Conservation (phyloP, 2,888 invertebrate genomes). For the Ischnus inquisitorius region DNA sequence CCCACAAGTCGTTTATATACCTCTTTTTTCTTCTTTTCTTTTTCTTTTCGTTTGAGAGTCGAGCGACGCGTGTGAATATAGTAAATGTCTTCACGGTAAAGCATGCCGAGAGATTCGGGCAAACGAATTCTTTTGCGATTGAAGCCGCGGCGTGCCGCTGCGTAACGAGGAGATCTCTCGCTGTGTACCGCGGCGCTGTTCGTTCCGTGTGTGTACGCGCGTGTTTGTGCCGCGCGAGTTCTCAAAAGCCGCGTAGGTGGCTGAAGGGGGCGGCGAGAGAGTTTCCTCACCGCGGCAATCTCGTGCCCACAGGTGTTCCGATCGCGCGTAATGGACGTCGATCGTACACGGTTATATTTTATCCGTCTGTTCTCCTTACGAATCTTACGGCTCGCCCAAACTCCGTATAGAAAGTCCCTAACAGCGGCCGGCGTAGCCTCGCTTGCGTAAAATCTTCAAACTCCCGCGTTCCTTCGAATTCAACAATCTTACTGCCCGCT, state of each 20-base stretch:
- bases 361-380: constrained; percentile 70
- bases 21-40: constrained; percentile 33
- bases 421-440: constrained; percentile 29
- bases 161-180: constrained; percentile 71
- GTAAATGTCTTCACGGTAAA: constrained; percentile 55
- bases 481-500: neutral
- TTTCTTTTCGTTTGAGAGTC: constrained; percentile 13
- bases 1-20: constrained; percentile 49
- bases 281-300: constrained; percentile 72
- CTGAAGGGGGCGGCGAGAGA: constrained; percentile 60
- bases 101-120: constrained; percentile 33
- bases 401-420: constrained; percentile 73
- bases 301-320: constrained; percentile 74
- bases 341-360: constrained; percentile 76
- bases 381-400: constrained; percentile 68
- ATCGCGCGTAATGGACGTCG: constrained; percentile 73
- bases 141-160: constrained; percentile 52
- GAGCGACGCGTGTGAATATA: constrained; percentile 62
- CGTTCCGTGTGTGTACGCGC: neutral
- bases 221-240: constrained; percentile 49
- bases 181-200: constrained; percentile 36
- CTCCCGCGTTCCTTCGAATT: constrained; percentile 14
- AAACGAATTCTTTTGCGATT: constrained; percentile 66
- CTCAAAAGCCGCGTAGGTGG: constrained; percentile 78
- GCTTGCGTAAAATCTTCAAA: constrained; percentile 65